These are phyloP conservation scores for Adoxophyes honmai DNA, from an alignment of 1,140 invertebrate genomes.

Conservation along the genomic window DNA sequence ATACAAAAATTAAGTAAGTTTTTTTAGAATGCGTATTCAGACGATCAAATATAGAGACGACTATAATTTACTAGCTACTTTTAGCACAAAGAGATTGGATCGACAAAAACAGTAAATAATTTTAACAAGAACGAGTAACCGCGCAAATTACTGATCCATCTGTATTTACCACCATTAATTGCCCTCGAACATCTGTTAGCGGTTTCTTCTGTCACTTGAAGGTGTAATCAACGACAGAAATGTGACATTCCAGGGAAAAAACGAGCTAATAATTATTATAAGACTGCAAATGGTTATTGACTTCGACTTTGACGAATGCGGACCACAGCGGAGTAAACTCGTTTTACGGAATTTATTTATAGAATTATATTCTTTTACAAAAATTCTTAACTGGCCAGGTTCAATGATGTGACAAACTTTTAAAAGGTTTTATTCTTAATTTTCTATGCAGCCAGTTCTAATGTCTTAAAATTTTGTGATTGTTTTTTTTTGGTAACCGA, in stretches of 20 bases:
- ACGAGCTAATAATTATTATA: not conserved
- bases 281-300: not conserved
- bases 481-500: no score
- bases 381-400: not conserved
- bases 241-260: no score
- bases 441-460: no score
- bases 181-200: not conserved
- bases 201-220: not conserved
- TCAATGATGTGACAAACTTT: no score
- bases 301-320: not conserved
- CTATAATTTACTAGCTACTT: no score
- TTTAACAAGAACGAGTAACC: not conserved
- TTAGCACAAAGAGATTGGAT: no score
- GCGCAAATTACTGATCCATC: constrained; percentile 5
- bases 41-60: no score
- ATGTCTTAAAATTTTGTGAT: no score
- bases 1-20: not conserved
- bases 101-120: not conserved
- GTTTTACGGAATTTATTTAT: not conserved
- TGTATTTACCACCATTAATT: not conserved
- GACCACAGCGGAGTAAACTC: not conserved
- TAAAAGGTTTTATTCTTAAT: no score
- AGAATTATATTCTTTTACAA: not conserved
- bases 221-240: not conserved
- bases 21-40: no score